Percentiles rank a stretch among this genome's conserved stretches.
These are phyloP conservation scores for Bos javanicus DNA, from an alignment of 2,113 vertebrate species.

Conservation along the genomic window DNA sequence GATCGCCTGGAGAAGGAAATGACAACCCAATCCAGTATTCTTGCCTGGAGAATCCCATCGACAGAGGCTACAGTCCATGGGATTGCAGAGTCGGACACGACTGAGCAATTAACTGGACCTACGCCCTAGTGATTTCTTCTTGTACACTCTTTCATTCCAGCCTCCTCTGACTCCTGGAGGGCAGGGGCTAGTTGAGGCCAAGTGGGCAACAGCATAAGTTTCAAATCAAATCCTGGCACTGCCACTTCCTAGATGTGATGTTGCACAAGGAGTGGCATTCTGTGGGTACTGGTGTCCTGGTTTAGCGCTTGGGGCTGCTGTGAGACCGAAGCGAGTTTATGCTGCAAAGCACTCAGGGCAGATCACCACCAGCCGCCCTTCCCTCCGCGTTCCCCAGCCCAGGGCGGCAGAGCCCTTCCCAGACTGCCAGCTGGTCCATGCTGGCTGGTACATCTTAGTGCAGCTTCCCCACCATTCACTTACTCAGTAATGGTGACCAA, in stretches of 20 bases:
- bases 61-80: neutral
- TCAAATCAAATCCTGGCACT: neutral
- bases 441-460: too few relatives aligned
- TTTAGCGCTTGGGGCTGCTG: neutral
- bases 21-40: neutral
- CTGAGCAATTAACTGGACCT: neutral
- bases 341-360: neutral
- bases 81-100: neutral
- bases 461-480: neutral
- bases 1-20: neutral
- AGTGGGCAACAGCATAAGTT: neutral
- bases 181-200: neutral
- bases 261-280: neutral
- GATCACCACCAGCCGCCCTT: neutral
- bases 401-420: neutral
- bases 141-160: neutral
- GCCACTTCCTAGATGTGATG: neutral
- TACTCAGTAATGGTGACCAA: neutral
- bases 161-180: neutral
- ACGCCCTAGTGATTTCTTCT: accelerated
- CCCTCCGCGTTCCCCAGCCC: neutral
- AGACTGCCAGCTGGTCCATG: neutral
- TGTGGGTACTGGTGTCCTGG: neutral
- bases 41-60: neutral
- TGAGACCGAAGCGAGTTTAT: neutral